A percentile compares a stretch with the other conserved stretches of the same genome.
Conservation (phyloP, 1,140 invertebrate genomes). For the Wasmannia auropunctata region DNA sequence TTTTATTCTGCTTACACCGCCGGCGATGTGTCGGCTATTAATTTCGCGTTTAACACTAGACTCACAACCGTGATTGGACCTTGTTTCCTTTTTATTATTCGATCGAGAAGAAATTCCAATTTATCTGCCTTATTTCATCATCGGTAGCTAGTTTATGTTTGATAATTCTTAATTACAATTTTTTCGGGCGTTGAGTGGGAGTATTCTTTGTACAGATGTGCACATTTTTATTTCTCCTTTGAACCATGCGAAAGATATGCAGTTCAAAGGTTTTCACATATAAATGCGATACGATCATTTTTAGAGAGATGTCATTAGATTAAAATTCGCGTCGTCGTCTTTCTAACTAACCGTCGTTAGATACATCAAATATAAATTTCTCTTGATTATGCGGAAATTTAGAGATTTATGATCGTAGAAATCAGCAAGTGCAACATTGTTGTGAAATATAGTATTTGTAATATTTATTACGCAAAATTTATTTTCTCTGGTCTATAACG, state of each 20-base stretch:
- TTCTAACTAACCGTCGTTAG: background rate
- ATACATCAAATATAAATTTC: background rate
- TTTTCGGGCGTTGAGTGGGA: background rate
- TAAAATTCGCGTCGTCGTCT: background rate
- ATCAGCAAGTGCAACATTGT: background rate
- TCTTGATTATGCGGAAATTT: background rate
- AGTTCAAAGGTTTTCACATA: background rate
- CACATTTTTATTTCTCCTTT: background rate
- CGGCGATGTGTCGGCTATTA: constrained; percentile 7
- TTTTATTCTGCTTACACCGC: constrained; percentile 2
- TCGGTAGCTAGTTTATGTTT: background rate
- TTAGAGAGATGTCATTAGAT: background rate
- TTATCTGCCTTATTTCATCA: background rate
- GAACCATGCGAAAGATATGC: background rate
- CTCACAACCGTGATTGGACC: background rate
- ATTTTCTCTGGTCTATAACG: background rate
- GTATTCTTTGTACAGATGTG: background rate
- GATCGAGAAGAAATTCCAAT: background rate
- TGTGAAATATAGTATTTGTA: background rate
- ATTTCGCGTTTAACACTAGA: constrained; percentile 30
- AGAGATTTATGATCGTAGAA: background rate
- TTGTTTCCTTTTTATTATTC: background rate
- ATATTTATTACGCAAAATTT: constrained; percentile 34
- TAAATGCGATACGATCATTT: background rate
- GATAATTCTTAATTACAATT: constrained; percentile 10